phyloP scores from a whole-genome alignment of 2,888 invertebrate genomes.

The Aleiodes leptofemur region DNA sequence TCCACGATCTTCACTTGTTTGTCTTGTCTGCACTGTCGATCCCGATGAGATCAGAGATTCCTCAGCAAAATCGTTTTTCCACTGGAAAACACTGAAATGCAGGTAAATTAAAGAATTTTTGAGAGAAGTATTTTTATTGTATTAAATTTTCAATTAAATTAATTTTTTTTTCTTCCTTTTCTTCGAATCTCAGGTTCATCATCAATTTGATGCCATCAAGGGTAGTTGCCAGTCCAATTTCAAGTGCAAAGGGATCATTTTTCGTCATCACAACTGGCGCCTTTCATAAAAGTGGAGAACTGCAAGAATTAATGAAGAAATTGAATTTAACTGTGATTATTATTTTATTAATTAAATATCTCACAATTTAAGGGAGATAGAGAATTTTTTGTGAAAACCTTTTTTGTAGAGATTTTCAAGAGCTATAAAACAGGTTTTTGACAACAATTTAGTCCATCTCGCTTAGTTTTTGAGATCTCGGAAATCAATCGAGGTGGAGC shows the following conservation, averaged over 20 bases:
- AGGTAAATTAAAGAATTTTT: conserved; percentile 58
- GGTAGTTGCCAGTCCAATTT: conserved; percentile 65
- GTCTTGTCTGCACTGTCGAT: conserved; percentile 62
- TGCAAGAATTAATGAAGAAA: conserved; percentile 57
- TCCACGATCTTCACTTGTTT: conserved; percentile 54
- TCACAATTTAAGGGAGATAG: too few relatives aligned
- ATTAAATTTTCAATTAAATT: background rate
- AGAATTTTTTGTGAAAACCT: background rate
- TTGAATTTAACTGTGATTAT: conserved; percentile 60
- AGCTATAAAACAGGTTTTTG: too few relatives aligned
- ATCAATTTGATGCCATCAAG: conserved; percentile 55
- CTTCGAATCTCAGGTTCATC: conserved; percentile 55
- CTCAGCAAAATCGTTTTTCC: conserved; percentile 64
- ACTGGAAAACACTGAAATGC: conserved; percentile 68
- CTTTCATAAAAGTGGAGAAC: conserved; percentile 54
- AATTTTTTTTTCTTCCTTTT: conserved; percentile 13
- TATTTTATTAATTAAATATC: conserved; percentile 10
- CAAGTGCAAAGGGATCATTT: conserved; percentile 58
- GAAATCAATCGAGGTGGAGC: too few relatives aligned
- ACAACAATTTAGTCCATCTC: too few relatives aligned
- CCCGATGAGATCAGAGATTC: conserved; percentile 59
- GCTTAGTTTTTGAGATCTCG: too few relatives aligned
- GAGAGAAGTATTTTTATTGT: conserved; percentile 8
- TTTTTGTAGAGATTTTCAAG: too few relatives aligned
- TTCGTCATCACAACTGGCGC: conserved; percentile 60